phyloP scores from a whole-genome alignment of 2,888 invertebrate genomes.

The Dynastes tityus region DNA sequence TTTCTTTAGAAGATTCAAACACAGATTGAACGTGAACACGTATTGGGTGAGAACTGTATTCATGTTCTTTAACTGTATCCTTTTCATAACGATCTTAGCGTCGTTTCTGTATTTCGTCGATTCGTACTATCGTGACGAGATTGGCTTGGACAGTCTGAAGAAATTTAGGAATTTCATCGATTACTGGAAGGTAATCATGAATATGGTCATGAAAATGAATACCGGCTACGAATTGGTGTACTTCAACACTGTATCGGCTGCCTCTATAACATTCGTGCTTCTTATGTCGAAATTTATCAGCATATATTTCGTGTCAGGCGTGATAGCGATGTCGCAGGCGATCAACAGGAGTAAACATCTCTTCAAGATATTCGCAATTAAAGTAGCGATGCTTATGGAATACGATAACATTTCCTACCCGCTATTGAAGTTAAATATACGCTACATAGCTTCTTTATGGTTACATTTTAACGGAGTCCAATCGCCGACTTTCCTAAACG shows the following conservation, averaged over 20 bases:
- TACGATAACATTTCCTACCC: conserved; percentile 32
- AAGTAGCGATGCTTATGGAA: conserved; percentile 36
- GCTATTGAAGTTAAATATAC: conserved; percentile 28
- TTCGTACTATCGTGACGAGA: conserved; percentile 2
- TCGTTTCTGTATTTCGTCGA: conserved; percentile 42
- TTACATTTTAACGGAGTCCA: conserved; percentile 42
- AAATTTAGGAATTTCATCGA: conserved; percentile 8
- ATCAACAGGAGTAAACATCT: conserved; percentile 35
- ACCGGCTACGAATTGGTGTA: conserved; percentile 16
- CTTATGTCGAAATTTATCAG: conserved; percentile 43
- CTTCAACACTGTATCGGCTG: conserved; percentile 12
- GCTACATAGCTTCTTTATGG: conserved; percentile 47
- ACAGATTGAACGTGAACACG: conserved; percentile 43
- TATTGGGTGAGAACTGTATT: conserved; percentile 43
- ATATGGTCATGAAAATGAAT: conserved; percentile 48
- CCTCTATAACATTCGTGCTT: conserved; percentile 30
- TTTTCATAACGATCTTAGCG: conserved; percentile 14
- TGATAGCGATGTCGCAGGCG: conserved; percentile 38
- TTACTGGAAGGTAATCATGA: conserved; percentile 42
- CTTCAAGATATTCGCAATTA: conserved; percentile 38
- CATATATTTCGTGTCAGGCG: conserved; percentile 33
- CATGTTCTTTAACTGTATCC: conserved; percentile 31
- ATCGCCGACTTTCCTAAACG: conserved; percentile 50
- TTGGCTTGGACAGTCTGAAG: background rate
- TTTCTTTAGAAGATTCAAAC: conserved; percentile 7